Base-by-base conservation (phyloP, 2,113 vertebrate species). In the Todiramphus saurophagus region DNA sequence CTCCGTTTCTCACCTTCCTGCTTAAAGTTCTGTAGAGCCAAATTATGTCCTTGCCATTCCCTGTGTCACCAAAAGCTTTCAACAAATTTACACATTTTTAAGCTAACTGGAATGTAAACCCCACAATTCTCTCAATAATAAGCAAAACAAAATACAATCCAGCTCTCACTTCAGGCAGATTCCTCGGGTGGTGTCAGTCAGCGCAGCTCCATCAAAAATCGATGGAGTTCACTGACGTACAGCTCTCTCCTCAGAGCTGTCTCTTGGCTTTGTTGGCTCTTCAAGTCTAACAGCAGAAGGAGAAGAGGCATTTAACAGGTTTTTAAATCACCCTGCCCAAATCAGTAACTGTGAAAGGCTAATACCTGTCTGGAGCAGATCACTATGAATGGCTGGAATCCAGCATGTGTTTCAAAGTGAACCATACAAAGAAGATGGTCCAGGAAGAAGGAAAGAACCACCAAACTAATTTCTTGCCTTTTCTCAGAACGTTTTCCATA, bases 31-130 rank as follows among this genome's bases (percentile, higher is more conserved):
- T 67, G 30, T 55, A 39, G 64, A 88, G 59, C 12, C 73, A 92
- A 86, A 95, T 90, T 80, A 78, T 2, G 0, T 56, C 64, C 79
- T 70, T 69, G 16, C 19, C 87, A 59, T 11, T 86, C 86, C 43
- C 23, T 13, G 23, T 74, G 88, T 74, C 85, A 88, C 64, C 41
- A 77, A 93, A 90, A 74, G 82, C 95, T 80, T 96, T 92, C 85
- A 95, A 46, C 80, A 86, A 75, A 67, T 93, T 48, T 74, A 44
- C 79, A 93, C 33, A 1, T 93, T 69, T 86, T 85, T 56, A 56
- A 87, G 82, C 75, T 70, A 90, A 80, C n/a, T 48, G 21, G 21
- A 92, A 81, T 28, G 53, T 16, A 83, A 93, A 69, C 15, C 30
- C 11, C 24, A 1, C 15, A 56, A 33, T 60, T 70, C 72, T 44